Evolutionary conservation across 2,888 invertebrate genomes (phyloP), one percentile per base, ranked within the genome.

Genomic region (Limnephilus lunatus): DNA sequence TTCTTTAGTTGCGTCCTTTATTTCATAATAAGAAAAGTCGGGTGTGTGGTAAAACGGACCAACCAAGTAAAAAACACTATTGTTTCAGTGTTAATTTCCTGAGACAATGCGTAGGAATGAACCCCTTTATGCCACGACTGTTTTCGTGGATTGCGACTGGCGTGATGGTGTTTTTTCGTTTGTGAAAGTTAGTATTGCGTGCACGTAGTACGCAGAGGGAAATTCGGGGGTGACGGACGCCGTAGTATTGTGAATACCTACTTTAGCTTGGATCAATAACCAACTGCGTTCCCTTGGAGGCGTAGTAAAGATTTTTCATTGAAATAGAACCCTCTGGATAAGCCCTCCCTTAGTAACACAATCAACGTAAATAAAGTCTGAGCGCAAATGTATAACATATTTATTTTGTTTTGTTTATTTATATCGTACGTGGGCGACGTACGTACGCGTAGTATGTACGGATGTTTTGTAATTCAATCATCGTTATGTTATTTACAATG

Each of bases 141-240:
- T 68, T 68, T 68, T 25, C 9, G 68, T 68, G 82, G n/a, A 32
- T 44, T 11, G 48, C 25, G 68, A 88, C 35, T 35, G 35, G 35
- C 35, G 35, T 35, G 88, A 88, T 32, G 68, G 31, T 39, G 87
- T 87, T 85, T 85, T 35, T 32, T 85, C 19, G 9, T 12, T 19
- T 25, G 53, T 53, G n/a, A 0, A 31, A 53, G 53, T 88, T 68
- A 15, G 68, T 31, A 53, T 88, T 53, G 88, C 88, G 88, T 88
- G 53, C 88, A 88, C 88, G 88, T 88, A 88, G 68, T 68, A 88
- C 88, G 88, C n/a, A 25, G 35, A 88, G 86, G 88, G 35, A 88
- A 88, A 88, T 68, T 53, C 53, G 30, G 68, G 85, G 32, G 53
- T 53, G 31, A 48, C 87, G 48, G 87, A 48, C 82, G 82, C 82